These are phyloP conservation scores for Drosophila melanosoma DNA, from an alignment of 2,888 invertebrate genomes.

Conservation along the genomic window DNA sequence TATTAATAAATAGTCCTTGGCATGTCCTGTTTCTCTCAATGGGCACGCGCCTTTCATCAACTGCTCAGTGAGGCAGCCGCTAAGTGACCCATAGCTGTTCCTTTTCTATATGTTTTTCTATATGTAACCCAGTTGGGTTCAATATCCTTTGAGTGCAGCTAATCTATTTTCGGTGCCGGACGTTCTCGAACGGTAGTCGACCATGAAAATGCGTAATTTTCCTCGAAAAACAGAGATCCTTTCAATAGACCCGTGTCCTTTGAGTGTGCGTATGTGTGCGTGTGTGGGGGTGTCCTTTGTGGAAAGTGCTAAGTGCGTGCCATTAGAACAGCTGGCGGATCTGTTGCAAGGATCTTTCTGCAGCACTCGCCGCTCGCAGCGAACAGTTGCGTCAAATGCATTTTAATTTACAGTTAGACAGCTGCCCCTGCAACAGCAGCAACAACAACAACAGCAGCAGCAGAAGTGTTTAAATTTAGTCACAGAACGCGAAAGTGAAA, in stretches of 20 bases:
- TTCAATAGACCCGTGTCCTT: constrained; percentile 27
- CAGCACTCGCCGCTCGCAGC: constrained; percentile 5
- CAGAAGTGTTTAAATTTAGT: constrained; percentile 62
- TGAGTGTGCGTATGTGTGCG: constrained; percentile 6
- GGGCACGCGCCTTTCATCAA: constrained; percentile 63
- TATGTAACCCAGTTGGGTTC: constrained; percentile 49
- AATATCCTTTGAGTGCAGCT: constrained; percentile 71
- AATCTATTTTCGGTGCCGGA: constrained; percentile 66
- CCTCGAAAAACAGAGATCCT: constrained; percentile 63
- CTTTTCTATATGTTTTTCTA: constrained; percentile 10
- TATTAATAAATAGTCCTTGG: constrained; percentile 13
- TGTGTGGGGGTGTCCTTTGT: constrained; percentile 71
- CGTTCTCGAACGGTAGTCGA: constrained; percentile 69
- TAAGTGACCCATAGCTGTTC: constrained; percentile 52
- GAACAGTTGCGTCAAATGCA: constrained; percentile 78
- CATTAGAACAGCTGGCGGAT: constrained; percentile 75
- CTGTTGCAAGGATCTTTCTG: constrained; percentile 7
- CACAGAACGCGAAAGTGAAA: constrained; percentile 16
- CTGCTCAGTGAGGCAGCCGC: constrained; percentile 17
- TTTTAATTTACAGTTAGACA: constrained; percentile 77
- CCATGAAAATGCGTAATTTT: constrained; percentile 76
- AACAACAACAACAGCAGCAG: constrained; percentile 27
- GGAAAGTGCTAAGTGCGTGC: constrained; percentile 73
- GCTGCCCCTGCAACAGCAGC: constrained; percentile 36
- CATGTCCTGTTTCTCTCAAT: constrained; percentile 10